Percentiles rank a stretch among this genome's conserved stretches.
These are phyloP conservation scores for Bembecia ichneumoniformis DNA, from an alignment of 2,888 invertebrate species.

Conservation along the genomic window DNA sequence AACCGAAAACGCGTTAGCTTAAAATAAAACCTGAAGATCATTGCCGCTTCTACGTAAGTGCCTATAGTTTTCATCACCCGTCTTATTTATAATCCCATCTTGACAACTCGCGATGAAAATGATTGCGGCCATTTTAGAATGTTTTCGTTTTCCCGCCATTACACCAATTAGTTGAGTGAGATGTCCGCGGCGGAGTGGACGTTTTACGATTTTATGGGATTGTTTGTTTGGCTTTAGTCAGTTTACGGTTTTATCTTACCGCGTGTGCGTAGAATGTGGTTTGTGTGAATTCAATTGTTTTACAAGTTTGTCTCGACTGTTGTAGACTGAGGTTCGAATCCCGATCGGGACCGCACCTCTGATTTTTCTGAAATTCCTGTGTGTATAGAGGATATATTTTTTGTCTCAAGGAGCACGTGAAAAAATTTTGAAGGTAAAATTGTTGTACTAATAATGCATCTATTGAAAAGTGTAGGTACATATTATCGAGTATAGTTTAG, in stretches of 20 bases:
- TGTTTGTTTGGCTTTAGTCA: slow-evolving; percentile 29
- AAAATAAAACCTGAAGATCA: slow-evolving; percentile 54
- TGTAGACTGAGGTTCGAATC: too few relatives aligned
- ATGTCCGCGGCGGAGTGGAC: slow-evolving; percentile 59
- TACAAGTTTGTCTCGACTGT: too few relatives aligned
- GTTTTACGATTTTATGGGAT: slow-evolving; percentile 43
- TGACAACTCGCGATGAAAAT: slow-evolving; percentile 56
- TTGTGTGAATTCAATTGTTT: slow-evolving; percentile 1
- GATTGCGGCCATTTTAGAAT: slow-evolving; percentile 54
- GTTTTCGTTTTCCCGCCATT: slow-evolving; percentile 63
- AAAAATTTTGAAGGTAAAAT: too few relatives aligned
- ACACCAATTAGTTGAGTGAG: slow-evolving; percentile 70
- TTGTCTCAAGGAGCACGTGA: too few relatives aligned
- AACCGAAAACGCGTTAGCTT: slow-evolving; percentile 14
- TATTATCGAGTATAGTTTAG: too few relatives aligned
- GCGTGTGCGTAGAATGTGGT: slow-evolving; percentile 3
- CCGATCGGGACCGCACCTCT: too few relatives aligned
- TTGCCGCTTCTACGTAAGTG: slow-evolving; percentile 59
- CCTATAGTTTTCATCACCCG: slow-evolving; percentile 62
- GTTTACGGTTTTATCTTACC: slow-evolving; percentile 13
- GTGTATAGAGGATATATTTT: too few relatives aligned
- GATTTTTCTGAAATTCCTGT: too few relatives aligned
- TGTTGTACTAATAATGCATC: too few relatives aligned
- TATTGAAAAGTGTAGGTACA: too few relatives aligned
- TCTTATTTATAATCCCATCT: slow-evolving; percentile 60